Evolutionary conservation across 2,113 vertebrate species (phyloP).

Genomic region (Fukomys damarensis): DNA sequence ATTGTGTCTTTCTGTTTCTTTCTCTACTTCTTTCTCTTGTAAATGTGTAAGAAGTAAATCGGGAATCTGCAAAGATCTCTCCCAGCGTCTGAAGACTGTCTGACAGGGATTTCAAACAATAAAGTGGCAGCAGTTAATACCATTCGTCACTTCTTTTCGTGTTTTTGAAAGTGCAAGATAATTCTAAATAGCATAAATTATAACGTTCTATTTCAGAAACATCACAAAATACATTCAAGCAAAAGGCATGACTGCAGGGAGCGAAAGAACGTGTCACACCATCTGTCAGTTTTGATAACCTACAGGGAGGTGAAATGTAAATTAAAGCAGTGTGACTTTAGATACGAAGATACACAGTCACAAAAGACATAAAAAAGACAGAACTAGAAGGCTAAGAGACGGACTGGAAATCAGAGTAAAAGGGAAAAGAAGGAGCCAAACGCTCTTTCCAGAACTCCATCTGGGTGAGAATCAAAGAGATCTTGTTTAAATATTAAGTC

Average conservation of each 20-base stretch:
- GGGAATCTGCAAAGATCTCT: neutral
- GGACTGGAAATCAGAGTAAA: neutral
- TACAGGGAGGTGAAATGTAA: neutral
- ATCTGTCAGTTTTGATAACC: neutral
- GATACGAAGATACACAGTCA: neutral
- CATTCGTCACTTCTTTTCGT: neutral
- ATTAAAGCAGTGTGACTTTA: accelerated
- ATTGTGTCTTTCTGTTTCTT: neutral
- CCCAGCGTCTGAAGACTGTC: neutral
- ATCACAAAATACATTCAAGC: neutral
- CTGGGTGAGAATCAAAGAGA: neutral
- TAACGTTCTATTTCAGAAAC: neutral
- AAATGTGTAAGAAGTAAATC: neutral
- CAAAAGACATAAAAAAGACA: neutral
- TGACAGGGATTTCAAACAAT: neutral
- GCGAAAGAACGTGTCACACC: neutral
- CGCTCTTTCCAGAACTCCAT: neutral
- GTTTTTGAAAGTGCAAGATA: neutral
- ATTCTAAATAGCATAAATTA: neutral
- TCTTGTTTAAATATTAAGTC: neutral
- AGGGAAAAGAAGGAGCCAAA: neutral
- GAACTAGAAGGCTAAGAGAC: too few relatives aligned
- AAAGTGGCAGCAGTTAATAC: neutral
- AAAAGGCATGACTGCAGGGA: neutral
- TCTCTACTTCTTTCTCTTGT: neutral